Evolutionary conservation across 2,888 invertebrate species (phyloP), one percentile per base, ranked within the genome.

Genomic region (Achlya flavicornis): DNA sequence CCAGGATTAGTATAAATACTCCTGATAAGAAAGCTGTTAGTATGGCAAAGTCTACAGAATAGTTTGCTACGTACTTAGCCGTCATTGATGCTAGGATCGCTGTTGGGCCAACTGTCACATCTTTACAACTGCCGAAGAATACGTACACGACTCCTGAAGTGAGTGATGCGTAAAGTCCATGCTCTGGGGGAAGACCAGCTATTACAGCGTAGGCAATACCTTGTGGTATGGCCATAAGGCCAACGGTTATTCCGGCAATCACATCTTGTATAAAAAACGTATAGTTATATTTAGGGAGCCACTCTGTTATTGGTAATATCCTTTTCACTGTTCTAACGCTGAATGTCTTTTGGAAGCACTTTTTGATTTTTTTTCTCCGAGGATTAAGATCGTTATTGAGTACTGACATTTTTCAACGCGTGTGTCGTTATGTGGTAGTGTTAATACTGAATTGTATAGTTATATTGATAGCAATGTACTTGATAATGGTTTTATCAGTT

Each of bases 141-240:
- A 97, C 95, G 83, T 99, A 99, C 0, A 98, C 94, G 79, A 98
- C 97, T 80, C 98, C 97, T 53, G 97, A 97, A 94, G 98, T 96
- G 82, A 98, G 96, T 0, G 98, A 96, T 0, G 98, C 97, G 84
- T 98, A 99, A 0, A 99, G 91, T 10, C 98, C 99, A 90, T 98
- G 97, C 95, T 94, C 90, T 58, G 95, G 94, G 0, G 95, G 93
- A 4, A 96, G 88, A 70, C 97, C 97, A 63, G 97, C 97, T 1
- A 97, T 95, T 4, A 95, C 94, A 0, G 97, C 97, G 78, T 97
- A 97, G 0, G 97, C 97, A 63, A 97, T 97, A 3, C 96, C 97
- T 89, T 97, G 97, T 0, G 97, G 97, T 75, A 97, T 96, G 14
- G 96, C 96, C 0, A 97, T 97, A 4, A 97, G 86, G n/a, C 96